phyloP scores from a whole-genome alignment of 2,797 vertebrate species.

The Helostoma temminkii region DNA sequence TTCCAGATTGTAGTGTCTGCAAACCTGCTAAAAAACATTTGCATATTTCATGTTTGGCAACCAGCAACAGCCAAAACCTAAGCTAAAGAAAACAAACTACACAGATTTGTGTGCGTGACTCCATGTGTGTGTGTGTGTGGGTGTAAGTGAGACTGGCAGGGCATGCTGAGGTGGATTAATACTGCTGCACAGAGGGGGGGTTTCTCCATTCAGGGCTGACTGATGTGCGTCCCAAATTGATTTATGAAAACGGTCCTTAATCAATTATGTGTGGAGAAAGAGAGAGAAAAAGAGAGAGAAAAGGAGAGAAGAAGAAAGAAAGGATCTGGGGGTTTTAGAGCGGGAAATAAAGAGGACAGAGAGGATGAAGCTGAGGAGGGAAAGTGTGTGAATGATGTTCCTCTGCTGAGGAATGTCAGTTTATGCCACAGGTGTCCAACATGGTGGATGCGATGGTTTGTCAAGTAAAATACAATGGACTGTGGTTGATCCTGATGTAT shows the following conservation, averaged over 20 bases:
- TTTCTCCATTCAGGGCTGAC: slow-evolving; percentile 94
- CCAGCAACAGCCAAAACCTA: slow-evolving; percentile 53
- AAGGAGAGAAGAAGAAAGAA: slow-evolving; percentile 70
- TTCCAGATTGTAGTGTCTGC: slow-evolving; percentile 46
- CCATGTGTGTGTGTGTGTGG: slow-evolving; percentile 45
- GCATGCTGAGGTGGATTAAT: slow-evolving; percentile 83
- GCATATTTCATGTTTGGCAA: slow-evolving; percentile 72
- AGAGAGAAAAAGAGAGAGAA: slow-evolving; percentile 73
- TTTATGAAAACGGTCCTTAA: slow-evolving; percentile 97
- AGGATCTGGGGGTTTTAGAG: slow-evolving; percentile 54
- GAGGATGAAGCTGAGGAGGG: slow-evolving; percentile 53
- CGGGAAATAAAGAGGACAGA: slow-evolving; percentile 59
- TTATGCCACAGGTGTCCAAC: slow-evolving; percentile 75
- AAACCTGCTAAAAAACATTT: slow-evolving; percentile 64
- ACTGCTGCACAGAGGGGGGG: slow-evolving; percentile 66
- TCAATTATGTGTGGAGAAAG: slow-evolving; percentile 98
- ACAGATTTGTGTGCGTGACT: slow-evolving; percentile 50
- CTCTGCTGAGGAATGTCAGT: slow-evolving; percentile 71
- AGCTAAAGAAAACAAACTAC: slow-evolving; percentile 64
- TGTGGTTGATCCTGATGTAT: slow-evolving; percentile 54
- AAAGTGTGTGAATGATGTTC: slow-evolving; percentile 64
- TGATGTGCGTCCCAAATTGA: slow-evolving; percentile 99
- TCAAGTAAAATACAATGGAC: slow-evolving; percentile 38
- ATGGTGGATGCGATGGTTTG: slow-evolving; percentile 52
- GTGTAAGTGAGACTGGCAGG: slow-evolving; percentile 77